A percentile compares a stretch with the other conserved stretches of the same genome.
Conservation (phyloP, 2,888 invertebrate genomes). For the Lochmaea crataegi region DNA sequence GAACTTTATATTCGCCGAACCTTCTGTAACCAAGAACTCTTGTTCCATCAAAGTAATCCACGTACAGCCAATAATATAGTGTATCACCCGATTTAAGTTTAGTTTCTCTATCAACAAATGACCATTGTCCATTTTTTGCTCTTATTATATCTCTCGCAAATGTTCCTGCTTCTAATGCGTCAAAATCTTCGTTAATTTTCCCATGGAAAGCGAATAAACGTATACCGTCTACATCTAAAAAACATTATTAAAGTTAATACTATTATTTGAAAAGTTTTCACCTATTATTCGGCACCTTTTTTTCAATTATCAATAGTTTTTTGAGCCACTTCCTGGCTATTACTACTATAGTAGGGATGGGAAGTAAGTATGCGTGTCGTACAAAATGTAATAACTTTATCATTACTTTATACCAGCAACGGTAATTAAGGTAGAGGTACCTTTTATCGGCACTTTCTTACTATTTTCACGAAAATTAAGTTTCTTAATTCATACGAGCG, state of each 20-base stretch:
- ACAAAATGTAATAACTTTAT: too few relatives aligned
- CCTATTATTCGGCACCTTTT: too few relatives aligned
- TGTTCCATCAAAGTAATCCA: slow-evolving; percentile 70
- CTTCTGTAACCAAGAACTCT: slow-evolving; percentile 69
- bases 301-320: too few relatives aligned
- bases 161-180: slow-evolving; percentile 77
- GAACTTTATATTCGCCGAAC: not conserved
- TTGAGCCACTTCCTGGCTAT: too few relatives aligned
- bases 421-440: too few relatives aligned
- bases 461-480: too few relatives aligned
- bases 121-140: slow-evolving; percentile 74
- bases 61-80: slow-evolving; percentile 82
- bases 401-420: too few relatives aligned
- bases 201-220: slow-evolving; percentile 81
- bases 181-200: slow-evolving; percentile 79
- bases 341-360: too few relatives aligned
- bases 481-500: too few relatives aligned
- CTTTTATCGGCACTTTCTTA: too few relatives aligned
- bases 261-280: too few relatives aligned
- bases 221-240: slow-evolving; percentile 68
- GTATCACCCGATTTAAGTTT: slow-evolving; percentile 74
- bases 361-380: too few relatives aligned
- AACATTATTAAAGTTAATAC: not conserved
- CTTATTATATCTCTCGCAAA: slow-evolving; percentile 73
- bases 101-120: slow-evolving; percentile 69